Evolutionary conservation across 2,888 invertebrate species (phyloP), one percentile per base, ranked within the genome.

Genomic region (Stenurella melanura): DNA sequence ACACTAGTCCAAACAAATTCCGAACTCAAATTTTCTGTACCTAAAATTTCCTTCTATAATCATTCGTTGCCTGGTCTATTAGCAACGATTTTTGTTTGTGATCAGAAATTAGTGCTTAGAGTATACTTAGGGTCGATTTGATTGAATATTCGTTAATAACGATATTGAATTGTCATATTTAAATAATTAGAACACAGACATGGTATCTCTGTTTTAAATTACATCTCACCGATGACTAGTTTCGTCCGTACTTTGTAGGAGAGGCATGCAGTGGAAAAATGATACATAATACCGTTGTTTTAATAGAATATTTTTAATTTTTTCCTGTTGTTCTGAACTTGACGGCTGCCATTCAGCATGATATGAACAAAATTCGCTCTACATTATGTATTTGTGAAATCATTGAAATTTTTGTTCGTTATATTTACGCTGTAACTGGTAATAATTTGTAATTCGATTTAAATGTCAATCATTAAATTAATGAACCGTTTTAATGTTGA

Each of bases 311-410:
- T 74, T 78, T 79, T 79, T 77, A 75, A 73, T 80, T 78, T 81
- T 80, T 81, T 75, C 75, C 70, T 63, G 73, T 78, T 78, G 73
- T 72, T 64, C 81, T 81, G 81, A 66, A 76, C 76, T 71, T 84
- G 84, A 84, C 84, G 82, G 78, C 82, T 83, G 84, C 82, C 84
- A 82, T 84, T 84, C 83, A 82, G 79, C 75, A 73, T 82, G 82
- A 83, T 81, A 82, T 76, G 78, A 78, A 77, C 77, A 75, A 73
- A 76, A 57, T 77, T 74, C 76, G 68, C 78, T 76, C 76, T 70
- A 70, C 74, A 68, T 80, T 78, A 72, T 75, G 56, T 75, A 76
- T 74, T 79, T 73, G 78, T 74, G 71, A 68, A 77, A 77, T 77
- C 79, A 79, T 77, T 56, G 70, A 69, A 67, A 79, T 79, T 79